Evolutionary conservation across 1,140 invertebrate species (phyloP).

Genomic region (Ctenoplectra terminalis): DNA sequence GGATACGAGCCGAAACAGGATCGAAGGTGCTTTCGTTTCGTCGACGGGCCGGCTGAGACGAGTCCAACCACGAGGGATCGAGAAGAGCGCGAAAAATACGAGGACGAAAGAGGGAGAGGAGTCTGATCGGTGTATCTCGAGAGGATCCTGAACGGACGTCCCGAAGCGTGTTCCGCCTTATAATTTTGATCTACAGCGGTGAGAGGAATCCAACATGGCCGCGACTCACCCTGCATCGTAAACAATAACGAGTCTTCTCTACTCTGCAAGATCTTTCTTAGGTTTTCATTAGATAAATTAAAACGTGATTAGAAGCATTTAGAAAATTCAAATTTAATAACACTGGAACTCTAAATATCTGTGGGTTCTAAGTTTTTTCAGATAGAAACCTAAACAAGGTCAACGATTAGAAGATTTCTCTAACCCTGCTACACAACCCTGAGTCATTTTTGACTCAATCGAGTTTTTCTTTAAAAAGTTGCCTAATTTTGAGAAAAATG

Average conservation of each 20-base stretch:
- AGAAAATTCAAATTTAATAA: too few species aligned
- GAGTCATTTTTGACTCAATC: too few species aligned
- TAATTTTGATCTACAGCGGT: constrained; percentile 76
- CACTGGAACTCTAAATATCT: too few species aligned
- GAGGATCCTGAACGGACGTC: constrained; percentile 51
- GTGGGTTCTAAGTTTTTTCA: too few species aligned
- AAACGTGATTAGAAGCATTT: too few species aligned
- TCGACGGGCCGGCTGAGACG: not conserved
- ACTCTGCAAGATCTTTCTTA: not conserved
- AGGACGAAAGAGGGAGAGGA: constrained; percentile 1
- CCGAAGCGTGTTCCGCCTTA: constrained; percentile 70
- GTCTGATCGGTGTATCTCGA: constrained; percentile 26
- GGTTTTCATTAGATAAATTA: too few species aligned
- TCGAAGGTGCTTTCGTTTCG: constrained; percentile 46
- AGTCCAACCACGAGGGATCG: not conserved
- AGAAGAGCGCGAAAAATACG: constrained; percentile 3
- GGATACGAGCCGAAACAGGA: constrained; percentile 38
- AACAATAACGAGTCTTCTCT: constrained; percentile 68
- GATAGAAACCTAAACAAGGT: too few species aligned
- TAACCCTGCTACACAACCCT: too few species aligned
- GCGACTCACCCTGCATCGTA: constrained; percentile 61
- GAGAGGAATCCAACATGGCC: constrained; percentile 78
- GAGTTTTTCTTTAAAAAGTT: too few species aligned
- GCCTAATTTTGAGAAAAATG: too few species aligned
- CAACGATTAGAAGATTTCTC: not conserved